Percentiles rank a stretch among this genome's conserved stretches.
phyloP scores from a whole-genome alignment of 2,113 vertebrate genomes.

The Bos indicus region DNA sequence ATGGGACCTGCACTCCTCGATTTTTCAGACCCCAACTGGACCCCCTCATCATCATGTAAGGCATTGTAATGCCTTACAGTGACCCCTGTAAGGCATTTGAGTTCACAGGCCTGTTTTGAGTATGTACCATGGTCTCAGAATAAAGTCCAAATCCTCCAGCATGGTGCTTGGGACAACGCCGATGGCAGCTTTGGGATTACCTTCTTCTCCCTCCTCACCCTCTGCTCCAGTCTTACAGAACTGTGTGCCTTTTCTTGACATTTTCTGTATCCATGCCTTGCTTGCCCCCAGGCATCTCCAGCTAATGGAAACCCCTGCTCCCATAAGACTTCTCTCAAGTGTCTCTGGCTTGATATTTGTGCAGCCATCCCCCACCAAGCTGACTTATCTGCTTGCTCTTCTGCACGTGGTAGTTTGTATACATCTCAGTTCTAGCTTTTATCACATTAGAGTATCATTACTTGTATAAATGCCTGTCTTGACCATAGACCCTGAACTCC shows the following conservation, averaged over 20 bases:
- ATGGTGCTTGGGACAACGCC: not conserved
- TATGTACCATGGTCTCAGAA: not conserved
- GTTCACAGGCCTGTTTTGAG: not conserved
- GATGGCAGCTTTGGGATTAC: not conserved
- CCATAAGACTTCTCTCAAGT: not conserved
- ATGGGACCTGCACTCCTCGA: no score
- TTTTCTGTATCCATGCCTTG: not conserved
- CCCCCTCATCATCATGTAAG: not conserved
- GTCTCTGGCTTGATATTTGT: not conserved
- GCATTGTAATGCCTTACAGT: not conserved
- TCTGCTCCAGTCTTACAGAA: not conserved
- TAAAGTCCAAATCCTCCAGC: not conserved
- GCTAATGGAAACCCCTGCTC: not conserved
- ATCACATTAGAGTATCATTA: not conserved
- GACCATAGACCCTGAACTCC: not conserved
- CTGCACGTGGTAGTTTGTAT: not conserved
- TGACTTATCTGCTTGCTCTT: not conserved
- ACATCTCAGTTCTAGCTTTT: not conserved
- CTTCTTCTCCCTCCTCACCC: not conserved
- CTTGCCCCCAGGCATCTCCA: not conserved
- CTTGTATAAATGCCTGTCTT: not conserved
- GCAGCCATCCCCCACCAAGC: not conserved
- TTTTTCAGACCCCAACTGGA: not conserved
- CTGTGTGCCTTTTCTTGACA: rapidly evolving
- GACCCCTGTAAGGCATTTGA: not conserved